Evolutionary conservation across 92 coral and sea anemone genomes (phyloP), one percentile per base, ranked within the genome.

Genomic region (Palythoa grandis): DNA sequence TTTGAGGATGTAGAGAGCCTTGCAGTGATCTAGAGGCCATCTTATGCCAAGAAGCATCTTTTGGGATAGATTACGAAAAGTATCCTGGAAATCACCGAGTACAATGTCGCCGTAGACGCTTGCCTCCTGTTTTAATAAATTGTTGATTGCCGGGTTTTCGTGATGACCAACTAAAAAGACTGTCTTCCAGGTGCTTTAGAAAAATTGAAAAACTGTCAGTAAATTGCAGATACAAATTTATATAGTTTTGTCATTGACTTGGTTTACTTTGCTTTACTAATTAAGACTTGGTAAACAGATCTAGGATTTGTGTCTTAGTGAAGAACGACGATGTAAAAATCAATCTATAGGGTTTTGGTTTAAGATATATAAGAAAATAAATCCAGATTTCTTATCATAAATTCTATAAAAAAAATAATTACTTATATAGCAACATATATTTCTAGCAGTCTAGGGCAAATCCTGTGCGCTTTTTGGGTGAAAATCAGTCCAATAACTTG

Each of bases 101-200:
- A 94, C 88, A 79, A 94, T 87, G 91, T 94, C 98, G 23, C 86
- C 90, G 79, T 94, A 90, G 58, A 79, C 87, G 48, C 52, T 95
- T 22, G 98, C 93, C 35, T 94, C 98, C 35, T 90, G 92, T 14
- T 22, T 78, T 39, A 94, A 19, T 10, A 94, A 92, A 25, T 78
- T 39, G 91, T 94, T 94, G 24, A 92, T 72, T 35, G 68, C 79
- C 7, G 95, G 77, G 74, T 85, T 90, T 73, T 90, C 86, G 84
- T 88, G 91, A 83, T 74, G 52, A 25, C 93, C 98, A 66, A 94
- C 88, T n/a, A 94, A 75, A 70, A 94, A 94, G 50, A 94, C 87
- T 2, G 98, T 94, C 72, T 92, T 86, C 98, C 98, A 94, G 25
- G 95, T 83, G 29, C 98, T 94, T 83, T 0, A 11, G 70, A 86